Conservation (phyloP, 2,797 vertebrate species). For the Danio jaintianensis region DNA sequence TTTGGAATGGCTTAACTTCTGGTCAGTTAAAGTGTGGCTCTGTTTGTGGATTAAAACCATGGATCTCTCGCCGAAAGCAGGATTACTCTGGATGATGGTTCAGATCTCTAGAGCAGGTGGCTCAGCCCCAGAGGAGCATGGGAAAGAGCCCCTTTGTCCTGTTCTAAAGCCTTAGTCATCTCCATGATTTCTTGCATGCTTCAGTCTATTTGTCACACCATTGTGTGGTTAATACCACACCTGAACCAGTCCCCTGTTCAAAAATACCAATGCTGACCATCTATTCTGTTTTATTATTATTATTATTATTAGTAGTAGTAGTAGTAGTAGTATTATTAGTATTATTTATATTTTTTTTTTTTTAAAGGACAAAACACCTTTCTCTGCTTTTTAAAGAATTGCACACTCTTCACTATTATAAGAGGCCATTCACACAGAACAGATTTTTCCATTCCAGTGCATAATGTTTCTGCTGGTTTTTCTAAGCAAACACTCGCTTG, state of each 20-base stretch:
- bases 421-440: too few relatives aligned
- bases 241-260: background rate
- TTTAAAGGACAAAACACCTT: too few relatives aligned
- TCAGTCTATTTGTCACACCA: background rate
- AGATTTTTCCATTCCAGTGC: too few relatives aligned
- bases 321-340: too few relatives aligned
- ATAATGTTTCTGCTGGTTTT: too few relatives aligned
- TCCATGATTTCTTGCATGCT: background rate
- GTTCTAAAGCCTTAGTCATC: background rate
- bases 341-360: too few relatives aligned
- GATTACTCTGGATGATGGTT: background rate
- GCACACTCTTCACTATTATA: too few relatives aligned
- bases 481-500: too few relatives aligned
- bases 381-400: too few relatives aligned
- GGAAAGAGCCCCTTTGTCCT: background rate
- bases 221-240: background rate
- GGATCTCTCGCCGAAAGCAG: slow-evolving; percentile 2
- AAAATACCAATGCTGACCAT: background rate
- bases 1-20: slow-evolving; percentile 16
- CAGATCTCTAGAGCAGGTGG: slow-evolving; percentile 20
- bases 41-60: background rate
- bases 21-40: too few relatives aligned
- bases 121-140: background rate
- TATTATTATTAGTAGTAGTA: too few relatives aligned
- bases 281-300: too few relatives aligned